Conservation (phyloP, 2,888 invertebrate species). For the Acronicta alni region DNA sequence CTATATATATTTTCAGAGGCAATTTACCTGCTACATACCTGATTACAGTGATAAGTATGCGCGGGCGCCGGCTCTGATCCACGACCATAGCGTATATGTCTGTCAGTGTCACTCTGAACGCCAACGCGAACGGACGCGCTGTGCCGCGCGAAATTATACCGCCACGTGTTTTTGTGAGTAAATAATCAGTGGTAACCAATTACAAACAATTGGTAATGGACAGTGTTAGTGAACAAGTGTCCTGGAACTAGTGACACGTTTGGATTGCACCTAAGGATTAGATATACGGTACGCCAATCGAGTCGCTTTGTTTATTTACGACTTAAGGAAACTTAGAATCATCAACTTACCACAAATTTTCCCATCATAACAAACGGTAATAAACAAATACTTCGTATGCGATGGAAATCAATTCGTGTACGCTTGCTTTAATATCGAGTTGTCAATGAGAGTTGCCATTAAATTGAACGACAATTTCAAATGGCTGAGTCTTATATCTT, state of each 20-base stretch:
- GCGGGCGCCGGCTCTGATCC: constrained; percentile 69
- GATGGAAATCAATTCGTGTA: constrained; percentile 40
- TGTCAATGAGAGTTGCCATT: constrained; percentile 60
- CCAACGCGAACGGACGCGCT: constrained; percentile 69
- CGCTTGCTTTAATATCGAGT: constrained; percentile 52
- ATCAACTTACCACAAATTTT: constrained; percentile 25
- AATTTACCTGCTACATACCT: constrained; percentile 77
- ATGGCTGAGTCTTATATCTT: constrained; percentile 46
- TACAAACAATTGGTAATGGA: constrained; percentile 66
- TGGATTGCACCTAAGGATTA: constrained; percentile 75
- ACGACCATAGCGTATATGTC: constrained; percentile 44
- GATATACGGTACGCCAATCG: constrained; percentile 67
- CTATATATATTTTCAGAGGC: constrained; percentile 74
- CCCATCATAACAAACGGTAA: constrained; percentile 28
- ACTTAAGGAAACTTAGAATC: constrained; percentile 31
- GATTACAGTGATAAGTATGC: constrained; percentile 71
- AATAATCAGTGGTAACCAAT: constrained; percentile 70
- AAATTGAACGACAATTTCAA: constrained; percentile 35
- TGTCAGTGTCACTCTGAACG: constrained; percentile 75
- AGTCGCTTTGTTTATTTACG: constrained; percentile 73
- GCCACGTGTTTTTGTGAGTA: constrained; percentile 83
- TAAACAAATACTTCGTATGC: constrained; percentile 42
- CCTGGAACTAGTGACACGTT: constrained; percentile 62
- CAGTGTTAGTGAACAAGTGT: constrained; percentile 64
- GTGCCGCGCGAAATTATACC: constrained; percentile 48